Base-by-base conservation (phyloP, 1,140 invertebrate genomes). In the Venturia canescens region DNA sequence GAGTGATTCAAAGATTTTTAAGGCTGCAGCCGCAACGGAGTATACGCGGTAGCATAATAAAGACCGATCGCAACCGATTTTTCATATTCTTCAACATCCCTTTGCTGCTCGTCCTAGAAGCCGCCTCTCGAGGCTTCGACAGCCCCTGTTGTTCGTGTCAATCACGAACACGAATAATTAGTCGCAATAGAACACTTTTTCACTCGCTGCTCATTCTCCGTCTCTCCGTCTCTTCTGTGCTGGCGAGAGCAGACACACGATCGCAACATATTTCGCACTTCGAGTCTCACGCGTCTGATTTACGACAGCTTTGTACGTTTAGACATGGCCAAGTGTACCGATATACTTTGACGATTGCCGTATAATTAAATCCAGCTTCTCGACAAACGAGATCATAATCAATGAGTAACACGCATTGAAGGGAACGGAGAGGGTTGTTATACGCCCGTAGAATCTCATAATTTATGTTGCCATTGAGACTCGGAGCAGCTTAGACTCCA, bases 361-460 rank as follows among this genome's bases (percentile, higher is more conserved):
- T 63, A 29, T 75, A 74, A 80, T 80, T 80, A 74, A 80, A 80
- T 74, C 27, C 53, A 72, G 74, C 50, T 53, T 11, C 69, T 60
- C 78, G 29, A 63, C 71, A 38, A 80, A 80, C 23, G 29, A 75
- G 79, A 80, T 80, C 71, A 75, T 75, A 80, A 80, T 80, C 79
- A 74, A 80, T 80, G 71, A 80, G 66, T 60, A 48, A 16, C 31
- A 75, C 60, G 31, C 63, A 74, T 26, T 13, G 76, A 29, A n/a
- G 72, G 27, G 26, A 57, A 27, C 6, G 9, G 13, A 21, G 71
- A 23, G 70, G 27, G 11, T 29, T 31, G 27, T 31, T 13, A 57
- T 11, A 66, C 13, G 23, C 60, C 26, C 16, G 27, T 44, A 53
- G 72, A 76, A 53, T 74, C 71, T 57, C 27, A 11, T 60, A 76